Percentiles rank a stretch among this genome's conserved stretches.
Conservation (phyloP, 1,140 invertebrate genomes). For the Lordiphosa collinella region DNA sequence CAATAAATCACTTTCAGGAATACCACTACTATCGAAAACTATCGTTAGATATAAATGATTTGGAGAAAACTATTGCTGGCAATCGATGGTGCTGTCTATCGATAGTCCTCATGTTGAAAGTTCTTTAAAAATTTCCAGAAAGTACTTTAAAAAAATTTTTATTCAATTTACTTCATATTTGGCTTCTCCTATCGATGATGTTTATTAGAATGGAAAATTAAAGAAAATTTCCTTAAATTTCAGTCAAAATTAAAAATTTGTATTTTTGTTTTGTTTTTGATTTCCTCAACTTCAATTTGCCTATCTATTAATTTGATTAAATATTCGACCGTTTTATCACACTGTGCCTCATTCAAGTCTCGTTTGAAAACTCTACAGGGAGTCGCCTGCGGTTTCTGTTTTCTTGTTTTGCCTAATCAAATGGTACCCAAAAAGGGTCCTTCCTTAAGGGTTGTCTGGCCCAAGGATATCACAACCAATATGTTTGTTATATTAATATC, state of each 20-base stretch:
- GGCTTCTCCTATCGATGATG: too few relatives aligned
- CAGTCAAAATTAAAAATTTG: background rate
- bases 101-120: too few relatives aligned
- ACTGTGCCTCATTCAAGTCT: slow-evolving; percentile 9
- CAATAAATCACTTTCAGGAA: too few relatives aligned
- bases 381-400: slow-evolving; percentile 43
- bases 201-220: too few relatives aligned
- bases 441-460: slow-evolving; percentile 22
- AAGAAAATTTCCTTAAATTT: too few relatives aligned
- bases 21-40: too few relatives aligned
- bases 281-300: background rate
- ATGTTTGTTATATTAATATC: slow-evolving; percentile 62
- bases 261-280: background rate
- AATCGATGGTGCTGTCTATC: too few relatives aligned
- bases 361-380: slow-evolving; percentile 15
- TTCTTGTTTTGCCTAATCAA: slow-evolving; percentile 61
- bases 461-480: slow-evolving; percentile 25
- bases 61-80: too few relatives aligned
- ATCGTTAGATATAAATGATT: too few relatives aligned
- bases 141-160: too few relatives aligned
- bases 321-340: background rate
- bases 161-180: too few relatives aligned
- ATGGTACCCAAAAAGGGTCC: slow-evolving; percentile 26
- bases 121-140: too few relatives aligned
- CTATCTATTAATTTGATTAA: background rate